Conservation (phyloP, 1,140 invertebrate species). For the Arion vulgaris region DNA sequence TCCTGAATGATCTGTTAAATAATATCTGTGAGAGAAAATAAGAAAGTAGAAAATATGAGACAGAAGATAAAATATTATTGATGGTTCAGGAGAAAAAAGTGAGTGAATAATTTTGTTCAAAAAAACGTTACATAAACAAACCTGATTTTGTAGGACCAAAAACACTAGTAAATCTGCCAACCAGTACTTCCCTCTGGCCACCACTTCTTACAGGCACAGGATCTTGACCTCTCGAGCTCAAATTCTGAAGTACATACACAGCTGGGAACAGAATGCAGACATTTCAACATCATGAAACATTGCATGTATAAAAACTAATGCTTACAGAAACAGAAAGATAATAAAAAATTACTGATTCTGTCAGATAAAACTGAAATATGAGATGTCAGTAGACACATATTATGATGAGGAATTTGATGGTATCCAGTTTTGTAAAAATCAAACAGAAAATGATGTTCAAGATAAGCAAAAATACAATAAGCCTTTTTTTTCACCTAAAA, state of each 20-base stretch:
- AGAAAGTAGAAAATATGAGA: background rate
- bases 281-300: background rate
- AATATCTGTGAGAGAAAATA: background rate
- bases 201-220: background rate
- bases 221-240: background rate
- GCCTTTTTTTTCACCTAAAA: too few species aligned
- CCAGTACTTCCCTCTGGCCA: background rate
- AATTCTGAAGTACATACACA: slow-evolving; percentile 4
- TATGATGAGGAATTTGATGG: too few species aligned
- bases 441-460: too few species aligned
- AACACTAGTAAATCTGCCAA: slow-evolving; percentile 3
- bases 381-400: too few species aligned
- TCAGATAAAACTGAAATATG: too few species aligned
- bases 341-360: too few species aligned
- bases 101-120: background rate
- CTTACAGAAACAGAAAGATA: too few species aligned
- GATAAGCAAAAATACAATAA: too few species aligned
- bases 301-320: too few species aligned
- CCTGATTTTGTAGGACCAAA: slow-evolving; percentile 9
- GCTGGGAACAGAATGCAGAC: background rate
- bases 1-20: background rate
- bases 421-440: too few species aligned
- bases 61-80: background rate
- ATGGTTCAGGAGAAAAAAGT: background rate
- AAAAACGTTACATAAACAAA: background rate